A percentile compares a stretch with the other conserved stretches of the same genome.
These are phyloP conservation scores for Chiroxiphia lanceolata DNA, from an alignment of 2,797 vertebrate species.

Conservation along the genomic window DNA sequence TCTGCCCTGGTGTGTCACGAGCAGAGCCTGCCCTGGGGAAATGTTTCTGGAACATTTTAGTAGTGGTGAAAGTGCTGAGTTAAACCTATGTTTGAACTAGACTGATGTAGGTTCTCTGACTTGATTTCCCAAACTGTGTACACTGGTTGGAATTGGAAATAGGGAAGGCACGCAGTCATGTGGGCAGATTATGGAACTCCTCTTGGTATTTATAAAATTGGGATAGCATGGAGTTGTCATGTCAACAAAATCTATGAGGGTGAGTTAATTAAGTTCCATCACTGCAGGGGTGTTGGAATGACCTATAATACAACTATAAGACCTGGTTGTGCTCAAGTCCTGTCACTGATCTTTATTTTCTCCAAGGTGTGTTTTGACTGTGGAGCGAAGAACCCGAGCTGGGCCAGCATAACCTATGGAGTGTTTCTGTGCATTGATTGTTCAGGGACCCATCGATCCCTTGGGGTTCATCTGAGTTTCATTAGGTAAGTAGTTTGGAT, in stretches of 20 bases:
- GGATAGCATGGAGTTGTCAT: not conserved
- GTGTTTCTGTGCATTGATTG: slow-evolving; percentile 97
- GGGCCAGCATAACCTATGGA: slow-evolving; percentile 96
- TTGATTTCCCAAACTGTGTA: not conserved
- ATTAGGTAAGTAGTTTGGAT: slow-evolving; percentile 80
- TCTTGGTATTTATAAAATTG: not conserved
- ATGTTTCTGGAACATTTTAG: not conserved
- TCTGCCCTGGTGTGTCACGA: accelerated
- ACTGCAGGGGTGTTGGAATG: not conserved
- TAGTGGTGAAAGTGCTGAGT: not conserved
- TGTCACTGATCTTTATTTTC: not conserved
- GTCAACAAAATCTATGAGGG: not conserved
- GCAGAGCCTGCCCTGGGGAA: not conserved
- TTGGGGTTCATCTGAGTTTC: slow-evolving; percentile 94
- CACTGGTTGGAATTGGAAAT: not conserved
- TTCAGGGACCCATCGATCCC: slow-evolving; percentile 91
- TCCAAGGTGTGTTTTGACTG: slow-evolving; percentile 93
- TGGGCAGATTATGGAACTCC: not conserved
- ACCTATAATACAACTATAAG: not conserved
- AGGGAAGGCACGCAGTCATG: not conserved
- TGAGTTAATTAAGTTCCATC: not conserved
- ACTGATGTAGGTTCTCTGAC: not conserved
- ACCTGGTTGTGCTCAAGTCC: not conserved
- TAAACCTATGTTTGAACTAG: not conserved
- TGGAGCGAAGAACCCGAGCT: slow-evolving; percentile 93